Evolutionary conservation across 64 coral and sea anemone genomes (phyloP).

Genomic region (Montipora foliosa): DNA sequence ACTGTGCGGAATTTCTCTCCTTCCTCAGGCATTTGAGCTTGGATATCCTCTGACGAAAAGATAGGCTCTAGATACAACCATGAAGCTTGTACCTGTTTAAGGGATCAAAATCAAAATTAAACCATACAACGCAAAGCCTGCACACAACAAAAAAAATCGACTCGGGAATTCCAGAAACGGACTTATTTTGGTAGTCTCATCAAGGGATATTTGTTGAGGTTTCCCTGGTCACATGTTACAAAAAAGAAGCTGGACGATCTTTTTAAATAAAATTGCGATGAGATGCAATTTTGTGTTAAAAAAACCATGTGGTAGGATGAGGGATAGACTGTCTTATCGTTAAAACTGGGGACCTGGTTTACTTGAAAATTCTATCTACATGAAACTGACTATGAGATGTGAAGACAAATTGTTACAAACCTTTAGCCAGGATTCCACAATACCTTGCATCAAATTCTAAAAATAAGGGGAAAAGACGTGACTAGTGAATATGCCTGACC

Average conservation of each 20-base stretch:
- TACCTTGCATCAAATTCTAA: conserved; percentile 95
- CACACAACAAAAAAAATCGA: too few species aligned
- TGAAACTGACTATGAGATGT: not conserved
- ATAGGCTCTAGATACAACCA: conserved; percentile 98
- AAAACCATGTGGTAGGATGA: too few species aligned
- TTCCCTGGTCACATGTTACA: too few species aligned
- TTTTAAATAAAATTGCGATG: too few species aligned
- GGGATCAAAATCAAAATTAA: not conserved
- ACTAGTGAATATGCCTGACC: not conserved
- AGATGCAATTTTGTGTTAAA: too few species aligned
- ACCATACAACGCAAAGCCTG: not conserved
- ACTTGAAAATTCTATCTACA: too few species aligned
- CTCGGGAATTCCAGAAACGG: too few species aligned
- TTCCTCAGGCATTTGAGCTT: conserved; percentile 98
- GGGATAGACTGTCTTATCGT: too few species aligned
- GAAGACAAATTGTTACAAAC: conserved; percentile 19
- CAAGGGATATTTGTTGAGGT: too few species aligned
- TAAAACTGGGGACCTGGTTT: too few species aligned
- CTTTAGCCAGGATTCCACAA: conserved; percentile 97
- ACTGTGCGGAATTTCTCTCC: conserved; percentile 98
- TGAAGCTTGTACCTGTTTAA: conserved; percentile 87
- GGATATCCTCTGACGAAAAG: conserved; percentile 98
- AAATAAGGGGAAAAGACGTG: conserved; percentile 11
- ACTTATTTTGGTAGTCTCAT: too few species aligned
- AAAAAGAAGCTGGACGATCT: too few species aligned